A percentile compares a stretch with the other conserved stretches of the same genome.
Conservation (phyloP, 2,113 vertebrate genomes). For the Polypterus senegalus region DNA sequence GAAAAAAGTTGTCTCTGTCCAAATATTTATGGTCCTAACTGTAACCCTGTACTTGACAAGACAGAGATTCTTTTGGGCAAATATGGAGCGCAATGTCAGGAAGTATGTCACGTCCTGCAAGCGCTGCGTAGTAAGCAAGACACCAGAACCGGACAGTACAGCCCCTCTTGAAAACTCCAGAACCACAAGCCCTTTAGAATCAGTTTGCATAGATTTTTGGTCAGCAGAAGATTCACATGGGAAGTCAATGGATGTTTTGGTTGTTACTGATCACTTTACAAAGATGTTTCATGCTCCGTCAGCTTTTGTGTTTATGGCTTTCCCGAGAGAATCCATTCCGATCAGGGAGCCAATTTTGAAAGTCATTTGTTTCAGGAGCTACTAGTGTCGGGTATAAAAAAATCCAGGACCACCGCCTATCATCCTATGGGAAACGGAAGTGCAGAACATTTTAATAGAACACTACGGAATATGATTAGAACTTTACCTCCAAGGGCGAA, state of each 20-base stretch:
- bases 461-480: neutral
- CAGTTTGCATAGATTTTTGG: conserved; percentile 17
- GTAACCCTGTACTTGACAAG: conserved; percentile 1
- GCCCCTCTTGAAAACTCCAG: conserved; percentile 11
- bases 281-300: neutral
- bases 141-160: conserved; percentile 7
- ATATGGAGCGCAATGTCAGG: conserved; percentile 10
- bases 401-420: neutral
- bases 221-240: neutral
- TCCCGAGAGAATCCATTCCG: neutral
- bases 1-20: no score
- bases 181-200: conserved; percentile 9
- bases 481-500: neutral
- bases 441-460: neutral
- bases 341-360: neutral
- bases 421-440: neutral
- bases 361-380: neutral
- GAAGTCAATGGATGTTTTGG: neutral
- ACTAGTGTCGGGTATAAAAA: neutral
- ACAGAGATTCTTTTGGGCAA: conserved; percentile 10
- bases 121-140: conserved; percentile 14
- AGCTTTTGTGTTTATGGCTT: neutral
- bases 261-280: neutral
- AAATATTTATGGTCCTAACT: no score
- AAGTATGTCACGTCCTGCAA: conserved; percentile 5